phyloP scores from a whole-genome alignment of 1,140 invertebrate species.

The Drosophila parabipectinata region DNA sequence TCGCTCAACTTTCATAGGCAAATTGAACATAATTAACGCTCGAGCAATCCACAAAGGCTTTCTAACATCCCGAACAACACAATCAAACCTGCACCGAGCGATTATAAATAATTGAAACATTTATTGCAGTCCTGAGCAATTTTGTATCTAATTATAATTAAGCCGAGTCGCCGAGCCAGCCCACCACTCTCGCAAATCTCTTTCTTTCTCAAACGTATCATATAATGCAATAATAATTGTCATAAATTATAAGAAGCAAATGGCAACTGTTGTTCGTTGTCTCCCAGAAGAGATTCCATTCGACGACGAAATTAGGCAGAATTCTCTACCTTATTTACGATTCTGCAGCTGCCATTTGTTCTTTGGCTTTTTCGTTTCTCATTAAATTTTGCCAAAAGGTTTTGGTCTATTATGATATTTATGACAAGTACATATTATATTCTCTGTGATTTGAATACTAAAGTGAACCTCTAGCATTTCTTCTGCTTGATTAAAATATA shows the following conservation, averaged over 20 bases:
- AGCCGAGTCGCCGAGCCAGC: slow-evolving; percentile 27
- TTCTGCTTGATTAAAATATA: background rate
- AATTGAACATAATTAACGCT: slow-evolving; percentile 72
- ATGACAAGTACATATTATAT: slow-evolving; percentile 1
- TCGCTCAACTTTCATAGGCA: slow-evolving; percentile 57
- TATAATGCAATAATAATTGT: slow-evolving; percentile 64
- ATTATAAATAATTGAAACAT: slow-evolving; percentile 82
- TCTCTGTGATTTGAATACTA: background rate
- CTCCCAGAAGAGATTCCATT: background rate
- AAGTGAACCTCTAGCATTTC: background rate
- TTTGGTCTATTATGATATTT: slow-evolving; percentile 2
- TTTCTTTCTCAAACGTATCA: slow-evolving; percentile 20
- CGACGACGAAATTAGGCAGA: slow-evolving; percentile 10
- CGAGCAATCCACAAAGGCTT: slow-evolving; percentile 47
- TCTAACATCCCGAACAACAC: slow-evolving; percentile 27
- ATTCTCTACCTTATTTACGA: slow-evolving; percentile 46
- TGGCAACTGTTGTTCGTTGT: slow-evolving; percentile 41
- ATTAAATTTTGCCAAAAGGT: slow-evolving; percentile 3
- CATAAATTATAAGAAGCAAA: slow-evolving; percentile 68
- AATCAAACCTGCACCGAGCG: slow-evolving; percentile 12
- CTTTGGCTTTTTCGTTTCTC: slow-evolving; percentile 2
- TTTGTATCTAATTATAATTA: slow-evolving; percentile 78
- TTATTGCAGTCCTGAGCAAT: slow-evolving; percentile 81
- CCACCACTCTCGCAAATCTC: slow-evolving; percentile 25
- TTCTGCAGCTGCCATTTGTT: slow-evolving; percentile 57